Percentiles rank a stretch among this genome's conserved stretches.
These are phyloP conservation scores for Drosophila nr. perissopoda DNA, from an alignment of 2,888 invertebrate genomes.

Conservation along the genomic window DNA sequence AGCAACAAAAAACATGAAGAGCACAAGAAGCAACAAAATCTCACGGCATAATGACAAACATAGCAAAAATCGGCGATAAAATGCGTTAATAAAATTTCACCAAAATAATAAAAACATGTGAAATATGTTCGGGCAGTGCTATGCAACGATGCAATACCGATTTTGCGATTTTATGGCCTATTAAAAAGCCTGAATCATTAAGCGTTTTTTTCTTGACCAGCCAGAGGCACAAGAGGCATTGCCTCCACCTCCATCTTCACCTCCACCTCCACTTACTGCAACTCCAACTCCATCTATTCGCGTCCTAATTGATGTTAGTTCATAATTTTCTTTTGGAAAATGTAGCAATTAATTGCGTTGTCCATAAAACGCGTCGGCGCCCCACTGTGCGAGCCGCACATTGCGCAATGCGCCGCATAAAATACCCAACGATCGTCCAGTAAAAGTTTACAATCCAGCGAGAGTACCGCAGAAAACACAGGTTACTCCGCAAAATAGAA, in stretches of 20 bases:
- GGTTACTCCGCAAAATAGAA: slow-evolving; percentile 7
- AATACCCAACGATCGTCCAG: slow-evolving; percentile 62
- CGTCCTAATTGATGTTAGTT: slow-evolving; percentile 79
- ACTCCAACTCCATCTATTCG: slow-evolving; percentile 35
- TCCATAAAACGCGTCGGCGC: slow-evolving; percentile 76
- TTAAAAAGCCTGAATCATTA: slow-evolving; percentile 79
- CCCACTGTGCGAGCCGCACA: slow-evolving; percentile 78
- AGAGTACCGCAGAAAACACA: slow-evolving; percentile 40
- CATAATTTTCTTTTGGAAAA: slow-evolving; percentile 79
- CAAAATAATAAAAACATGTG: slow-evolving; percentile 80
- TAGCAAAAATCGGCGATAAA: slow-evolving; percentile 62
- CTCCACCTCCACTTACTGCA: not conserved
- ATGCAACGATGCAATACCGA: slow-evolving; percentile 70
- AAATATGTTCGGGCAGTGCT: slow-evolving; percentile 71
- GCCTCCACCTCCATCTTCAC: slow-evolving; percentile 3
- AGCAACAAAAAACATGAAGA: slow-evolving; percentile 40
- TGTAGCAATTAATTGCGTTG: slow-evolving; percentile 79
- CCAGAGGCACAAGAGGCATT: slow-evolving; percentile 21
- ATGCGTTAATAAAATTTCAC: slow-evolving; percentile 64
- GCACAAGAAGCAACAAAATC: slow-evolving; percentile 46
- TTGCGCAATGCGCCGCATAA: slow-evolving; percentile 75
- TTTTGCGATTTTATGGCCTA: slow-evolving; percentile 78
- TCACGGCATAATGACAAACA: slow-evolving; percentile 54
- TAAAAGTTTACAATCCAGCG: slow-evolving; percentile 76
- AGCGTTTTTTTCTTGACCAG: slow-evolving; percentile 54